These are phyloP conservation scores for Luffia ferchaultella DNA, from an alignment of 2,888 invertebrate species.

Conservation along the genomic window DNA sequence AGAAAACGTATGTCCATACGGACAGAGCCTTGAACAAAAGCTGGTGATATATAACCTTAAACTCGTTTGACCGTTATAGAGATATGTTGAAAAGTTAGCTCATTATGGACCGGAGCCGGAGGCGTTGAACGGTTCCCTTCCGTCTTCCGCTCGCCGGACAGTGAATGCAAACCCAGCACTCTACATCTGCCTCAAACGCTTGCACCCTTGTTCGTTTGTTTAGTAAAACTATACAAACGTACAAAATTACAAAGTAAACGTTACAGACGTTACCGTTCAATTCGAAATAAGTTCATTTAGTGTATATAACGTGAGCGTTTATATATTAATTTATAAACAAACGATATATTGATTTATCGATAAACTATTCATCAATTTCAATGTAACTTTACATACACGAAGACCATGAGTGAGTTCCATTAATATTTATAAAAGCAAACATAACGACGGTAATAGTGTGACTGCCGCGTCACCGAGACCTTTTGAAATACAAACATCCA, in stretches of 20 bases:
- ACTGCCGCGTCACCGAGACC: not conserved
- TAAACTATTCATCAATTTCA: slow-evolving; percentile 25
- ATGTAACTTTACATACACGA: slow-evolving; percentile 17
- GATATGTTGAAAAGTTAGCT: not conserved
- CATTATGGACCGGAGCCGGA: not conserved
- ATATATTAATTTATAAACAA: too few relatives aligned
- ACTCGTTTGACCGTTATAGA: too few relatives aligned
- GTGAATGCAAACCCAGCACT: not conserved
- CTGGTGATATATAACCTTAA: too few relatives aligned
- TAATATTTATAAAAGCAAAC: slow-evolving; percentile 41
- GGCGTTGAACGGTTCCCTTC: too few relatives aligned
- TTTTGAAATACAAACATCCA: not conserved
- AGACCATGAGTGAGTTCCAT: slow-evolving; percentile 28
- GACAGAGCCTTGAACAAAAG: too few relatives aligned
- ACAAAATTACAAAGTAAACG: not conserved
- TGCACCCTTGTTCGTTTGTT: not conserved
- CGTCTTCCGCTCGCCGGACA: not conserved
- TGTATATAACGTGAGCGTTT: too few relatives aligned
- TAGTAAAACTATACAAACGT: not conserved
- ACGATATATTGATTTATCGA: too few relatives aligned
- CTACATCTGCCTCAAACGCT: not conserved
- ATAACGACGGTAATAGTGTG: not conserved
- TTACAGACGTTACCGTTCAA: not conserved
- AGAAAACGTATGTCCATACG: too few relatives aligned
- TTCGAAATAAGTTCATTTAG: not conserved